Conservation (phyloP, 1,140 invertebrate species). For the Pseudomyrmex flavicornis region DNA sequence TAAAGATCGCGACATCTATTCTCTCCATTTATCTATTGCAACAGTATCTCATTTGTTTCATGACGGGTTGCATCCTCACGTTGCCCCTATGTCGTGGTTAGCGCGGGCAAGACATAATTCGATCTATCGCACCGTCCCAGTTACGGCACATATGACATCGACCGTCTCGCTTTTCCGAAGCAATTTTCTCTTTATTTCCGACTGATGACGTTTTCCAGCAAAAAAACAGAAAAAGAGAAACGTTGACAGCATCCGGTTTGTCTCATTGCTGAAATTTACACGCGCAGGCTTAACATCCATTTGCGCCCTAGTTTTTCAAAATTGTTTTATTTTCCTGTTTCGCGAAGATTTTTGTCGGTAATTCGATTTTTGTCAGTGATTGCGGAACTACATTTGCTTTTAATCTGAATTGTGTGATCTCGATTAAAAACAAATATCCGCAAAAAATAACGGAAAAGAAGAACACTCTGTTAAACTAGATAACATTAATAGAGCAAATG, state of each 20-base stretch:
- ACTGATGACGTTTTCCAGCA: neutral
- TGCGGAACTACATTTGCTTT: neutral
- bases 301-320: too few relatives aligned
- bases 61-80: constrained; percentile 12
- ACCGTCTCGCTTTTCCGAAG: constrained; percentile 14
- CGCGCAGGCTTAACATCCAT: too few relatives aligned
- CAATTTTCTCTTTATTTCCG: constrained; percentile 32
- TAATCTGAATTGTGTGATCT: neutral
- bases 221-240: constrained; percentile 6
- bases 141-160: constrained; percentile 28
- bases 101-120: constrained; percentile 40
- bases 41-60: constrained; percentile 26
- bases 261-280: neutral
- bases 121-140: constrained; percentile 25
- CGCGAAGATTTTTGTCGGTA: too few relatives aligned
- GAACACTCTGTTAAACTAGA: constrained; percentile 11
- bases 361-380: too few relatives aligned
- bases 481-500: constrained; percentile 41
- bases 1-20: constrained; percentile 29
- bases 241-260: neutral
- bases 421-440: constrained; percentile 8
- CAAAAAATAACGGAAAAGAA: constrained; percentile 16
- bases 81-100: constrained; percentile 26
- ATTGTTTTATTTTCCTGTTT: too few relatives aligned
- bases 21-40: constrained; percentile 19